Base-by-base conservation (phyloP, 1,140 invertebrate genomes). In the Liolophura sinensis region DNA sequence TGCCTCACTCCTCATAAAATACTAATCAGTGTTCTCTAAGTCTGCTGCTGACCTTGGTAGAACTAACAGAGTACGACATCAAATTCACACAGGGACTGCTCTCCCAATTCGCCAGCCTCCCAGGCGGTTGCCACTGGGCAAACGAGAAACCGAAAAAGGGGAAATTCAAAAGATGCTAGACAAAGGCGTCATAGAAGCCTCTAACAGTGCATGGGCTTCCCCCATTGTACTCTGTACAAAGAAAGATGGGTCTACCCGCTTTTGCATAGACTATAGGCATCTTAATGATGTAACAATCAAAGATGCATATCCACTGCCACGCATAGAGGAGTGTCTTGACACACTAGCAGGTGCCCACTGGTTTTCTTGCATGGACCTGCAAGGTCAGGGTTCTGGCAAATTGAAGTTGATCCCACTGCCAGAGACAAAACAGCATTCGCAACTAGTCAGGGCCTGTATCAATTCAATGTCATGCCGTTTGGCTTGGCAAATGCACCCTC, bases 291-390 rank as follows among this genome's bases (percentile, higher is more conserved):
- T n/a, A n/a, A n/a, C n/a, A n/a, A n/a, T n/a, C n/a, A n/a, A n/a
- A n/a, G n/a, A n/a, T n/a, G n/a, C 69, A 48, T 89, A 85, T 72
- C 88, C 88, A 73, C 61, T 89, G 0, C 86, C 85, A 0, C 58
- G 74, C 0, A 86, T 88, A 27, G 80, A 87, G 20, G 84, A 87
- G 20, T 71, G 71, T 15, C 55, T 89, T 0, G 62, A 78, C 14
- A 61, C 59, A 6, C 66, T 88, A 0, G 14, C 64, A 0, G 83
- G 81, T 5, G 73, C 72, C 7, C 79, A 62, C n/a, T 75, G 82
- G 47, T 88, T 87, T 65, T 74, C 76, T 1, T 74, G 76, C 0
- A 67, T 88, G 0, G 87, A 88, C 76, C 62, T 73, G 12, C n/a
- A 20, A 14, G 55, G 22, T 20, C n/a, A n/a, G 77, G 72, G 6